Conservation (phyloP, 2,888 invertebrate genomes). For the Agrilus biguttatus region DNA sequence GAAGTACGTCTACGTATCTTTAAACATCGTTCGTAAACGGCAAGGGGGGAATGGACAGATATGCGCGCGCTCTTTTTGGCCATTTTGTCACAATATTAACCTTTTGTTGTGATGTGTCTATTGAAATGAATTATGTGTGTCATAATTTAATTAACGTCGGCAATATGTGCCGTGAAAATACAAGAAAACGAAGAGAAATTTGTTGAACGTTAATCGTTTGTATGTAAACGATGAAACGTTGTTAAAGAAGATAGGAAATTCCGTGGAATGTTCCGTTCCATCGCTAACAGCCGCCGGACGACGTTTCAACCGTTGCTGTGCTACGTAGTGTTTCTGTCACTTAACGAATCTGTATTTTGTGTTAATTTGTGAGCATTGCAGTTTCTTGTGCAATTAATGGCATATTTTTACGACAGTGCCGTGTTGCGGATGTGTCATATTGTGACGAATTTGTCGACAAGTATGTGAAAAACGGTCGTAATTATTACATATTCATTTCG, state of each 20-base stretch:
- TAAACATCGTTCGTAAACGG: not conserved
- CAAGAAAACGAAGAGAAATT: constrained; percentile 1
- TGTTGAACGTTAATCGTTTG: constrained; percentile 6
- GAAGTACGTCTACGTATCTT: constrained; percentile 10
- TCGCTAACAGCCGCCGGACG: constrained; percentile 22
- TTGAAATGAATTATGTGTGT: constrained; percentile 26
- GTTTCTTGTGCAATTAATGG: too few species aligned
- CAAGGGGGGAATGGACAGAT: constrained; percentile 9
- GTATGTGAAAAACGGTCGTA: not conserved
- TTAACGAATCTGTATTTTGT: constrained; percentile 31
- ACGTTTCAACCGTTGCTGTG: constrained; percentile 14
- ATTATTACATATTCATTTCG: constrained; percentile 12
- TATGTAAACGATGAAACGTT: constrained; percentile 6
- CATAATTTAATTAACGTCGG: constrained; percentile 20
- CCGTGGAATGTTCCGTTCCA: constrained; percentile 15
- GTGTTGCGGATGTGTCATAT: too few species aligned
- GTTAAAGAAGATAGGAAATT: constrained; percentile 9
- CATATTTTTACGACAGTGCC: too few species aligned
- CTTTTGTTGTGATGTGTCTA: constrained; percentile 34
- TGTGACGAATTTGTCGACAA: too few species aligned
- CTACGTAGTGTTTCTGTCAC: constrained; percentile 14
- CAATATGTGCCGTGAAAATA: constrained; percentile 6
- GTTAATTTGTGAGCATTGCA: constrained; percentile 15
- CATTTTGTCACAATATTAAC: constrained; percentile 35
- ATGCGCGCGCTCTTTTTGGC: constrained; percentile 27